Base-by-base conservation (phyloP, 2,888 invertebrate genomes). In the Temnothorax ravouxi region DNA sequence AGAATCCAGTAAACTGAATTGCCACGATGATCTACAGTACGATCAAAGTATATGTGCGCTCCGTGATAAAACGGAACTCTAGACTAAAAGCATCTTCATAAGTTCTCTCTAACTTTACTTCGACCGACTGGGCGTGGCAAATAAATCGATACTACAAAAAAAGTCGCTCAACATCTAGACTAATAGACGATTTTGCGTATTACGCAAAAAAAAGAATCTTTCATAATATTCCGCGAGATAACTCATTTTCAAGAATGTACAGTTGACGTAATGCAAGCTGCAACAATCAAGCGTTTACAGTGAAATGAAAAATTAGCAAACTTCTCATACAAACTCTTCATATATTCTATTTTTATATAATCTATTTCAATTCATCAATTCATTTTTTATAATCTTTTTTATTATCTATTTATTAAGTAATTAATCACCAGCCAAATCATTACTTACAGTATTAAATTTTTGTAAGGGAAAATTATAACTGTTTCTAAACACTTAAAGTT, bases 91-190 rank as follows among this genome's bases (percentile, higher is more conserved):
- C 76, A 77, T 18, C 61, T 88, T 84, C 38, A 59, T 11, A 56
- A 77, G 34, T 41, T 56, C 52, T 59, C 38, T 66, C 85, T 72
- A 62, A 84, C 84, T 83, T 87, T 81, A 86, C 87, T 87, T 86
- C 75, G 88, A 86, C 88, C 84, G 84, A 75, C 80, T 88, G 90
- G 92, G 92, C 91, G 93, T 92, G 91, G 91, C 86, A 86, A 90
- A 84, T 83, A 84, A 90, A 93, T 93, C 91, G 90, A 92, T 92
- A 92, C 87, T 86, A 91, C 89, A 91, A 92, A 92, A 93, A 93
- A 90, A 87, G 76, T 86, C 67, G 25, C 56, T 54, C 18, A 52
- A 77, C 52, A 69, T 69, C 34, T 82, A 64, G 56, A 66, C 34
- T 79, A 69, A 81, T 4, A 34, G 3, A n/a, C 5, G 3, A n/a